Percentiles rank a stretch among this genome's conserved stretches.
These are phyloP conservation scores for Oreochromis grahami DNA, from an alignment of 2,797 vertebrate genomes.

Conservation along the genomic window DNA sequence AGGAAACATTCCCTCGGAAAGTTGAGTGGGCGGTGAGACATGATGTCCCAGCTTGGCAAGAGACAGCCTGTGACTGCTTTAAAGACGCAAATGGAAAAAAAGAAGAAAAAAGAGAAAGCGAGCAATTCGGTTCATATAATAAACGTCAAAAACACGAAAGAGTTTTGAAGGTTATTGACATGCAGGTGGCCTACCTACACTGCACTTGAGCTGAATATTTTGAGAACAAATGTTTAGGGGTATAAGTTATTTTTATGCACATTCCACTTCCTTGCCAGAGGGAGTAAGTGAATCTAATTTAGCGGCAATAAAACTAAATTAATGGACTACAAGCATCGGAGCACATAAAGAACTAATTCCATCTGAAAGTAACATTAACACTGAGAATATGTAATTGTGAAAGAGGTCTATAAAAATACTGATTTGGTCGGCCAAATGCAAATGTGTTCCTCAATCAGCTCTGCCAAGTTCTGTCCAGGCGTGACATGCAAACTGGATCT, in stretches of 20 bases:
- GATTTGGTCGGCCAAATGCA: conserved; percentile 76
- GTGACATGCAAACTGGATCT: conserved; percentile 47
- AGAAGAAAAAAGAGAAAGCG: neutral
- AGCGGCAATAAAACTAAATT: conserved; percentile 82
- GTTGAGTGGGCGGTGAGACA: conserved; percentile 38
- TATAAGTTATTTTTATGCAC: conserved; percentile 79
- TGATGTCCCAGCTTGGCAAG: conserved; percentile 22
- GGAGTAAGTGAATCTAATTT: conserved; percentile 79
- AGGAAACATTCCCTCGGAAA: conserved; percentile 53
- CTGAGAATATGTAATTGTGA: conserved; percentile 73
- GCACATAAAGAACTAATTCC: conserved; percentile 79
- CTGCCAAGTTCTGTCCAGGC: conserved; percentile 59
- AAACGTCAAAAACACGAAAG: conserved; percentile 24
- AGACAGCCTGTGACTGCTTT: conserved; percentile 17
- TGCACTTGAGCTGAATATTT: conserved; percentile 62
- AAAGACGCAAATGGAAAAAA: conserved; percentile 6
- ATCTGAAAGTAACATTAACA: conserved; percentile 80
- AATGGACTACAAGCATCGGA: conserved; percentile 79
- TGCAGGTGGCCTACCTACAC: conserved; percentile 45
- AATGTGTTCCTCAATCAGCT: conserved; percentile 62
- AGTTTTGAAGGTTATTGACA: conserved; percentile 64
- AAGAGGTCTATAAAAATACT: conserved; percentile 77
- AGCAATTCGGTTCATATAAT: conserved; percentile 6
- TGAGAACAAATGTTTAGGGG: conserved; percentile 74
- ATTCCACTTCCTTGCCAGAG: conserved; percentile 72